A percentile compares a stretch with the other conserved stretches of the same genome.
Evolutionary conservation across 2,797 vertebrate genomes (phyloP).

Genomic region (Lagocephalus sceleratus): DNA sequence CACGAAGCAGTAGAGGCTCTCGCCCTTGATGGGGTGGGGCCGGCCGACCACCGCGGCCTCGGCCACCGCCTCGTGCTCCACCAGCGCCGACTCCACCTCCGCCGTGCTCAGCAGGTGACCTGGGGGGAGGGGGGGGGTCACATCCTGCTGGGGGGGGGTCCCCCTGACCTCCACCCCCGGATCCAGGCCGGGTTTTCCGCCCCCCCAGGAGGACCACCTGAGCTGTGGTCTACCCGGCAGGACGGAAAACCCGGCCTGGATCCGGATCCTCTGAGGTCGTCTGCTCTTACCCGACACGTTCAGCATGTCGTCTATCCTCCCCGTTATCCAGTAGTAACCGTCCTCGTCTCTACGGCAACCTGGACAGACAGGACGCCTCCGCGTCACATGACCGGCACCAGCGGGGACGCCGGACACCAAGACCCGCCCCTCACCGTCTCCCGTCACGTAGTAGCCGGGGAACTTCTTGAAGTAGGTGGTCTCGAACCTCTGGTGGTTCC

Average conservation of each 20-base stretch:
- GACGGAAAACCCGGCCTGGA: no score
- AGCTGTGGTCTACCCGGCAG: no score
- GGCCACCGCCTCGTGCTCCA: constrained; percentile 80
- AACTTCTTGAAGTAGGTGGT: constrained; percentile 94
- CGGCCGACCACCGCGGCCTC: constrained; percentile 91
- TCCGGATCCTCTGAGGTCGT: background rate
- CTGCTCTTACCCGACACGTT: constrained; percentile 89
- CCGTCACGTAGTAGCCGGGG: constrained; percentile 94
- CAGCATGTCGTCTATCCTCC: constrained; percentile 96
- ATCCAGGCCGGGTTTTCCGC: no score
- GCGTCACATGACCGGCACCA: no score
- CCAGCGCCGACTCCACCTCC: constrained; percentile 92
- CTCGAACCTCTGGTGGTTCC: constrained; percentile 89
- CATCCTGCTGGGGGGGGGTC: no score
- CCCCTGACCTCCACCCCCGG: no score
- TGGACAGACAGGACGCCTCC: constrained; percentile 36
- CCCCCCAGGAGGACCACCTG: no score
- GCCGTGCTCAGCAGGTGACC: constrained; percentile 93
- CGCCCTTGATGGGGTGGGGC: constrained; percentile 91
- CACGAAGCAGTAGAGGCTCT: constrained; percentile 96
- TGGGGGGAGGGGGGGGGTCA: constrained; percentile 57
- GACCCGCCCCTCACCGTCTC: constrained; percentile 84
- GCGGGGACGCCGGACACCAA: no score
- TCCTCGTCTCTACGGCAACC: constrained; percentile 94
- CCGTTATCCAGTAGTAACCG: constrained; percentile 98